These are phyloP conservation scores for Tenthredo amoena DNA, from an alignment of 2,888 invertebrate genomes.

Conservation along the genomic window DNA sequence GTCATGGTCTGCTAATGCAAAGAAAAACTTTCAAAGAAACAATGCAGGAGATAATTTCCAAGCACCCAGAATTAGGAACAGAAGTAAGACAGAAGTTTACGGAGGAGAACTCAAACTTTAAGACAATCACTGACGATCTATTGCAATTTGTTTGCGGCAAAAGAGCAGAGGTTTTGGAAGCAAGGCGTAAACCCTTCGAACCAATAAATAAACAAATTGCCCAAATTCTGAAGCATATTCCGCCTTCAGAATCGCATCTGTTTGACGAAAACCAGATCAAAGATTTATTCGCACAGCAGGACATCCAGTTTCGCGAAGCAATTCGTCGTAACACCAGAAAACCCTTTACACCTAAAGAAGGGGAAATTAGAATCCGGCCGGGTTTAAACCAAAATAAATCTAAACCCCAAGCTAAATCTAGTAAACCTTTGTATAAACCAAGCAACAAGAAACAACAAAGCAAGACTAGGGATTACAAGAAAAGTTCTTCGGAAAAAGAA, in stretches of 20 bases:
- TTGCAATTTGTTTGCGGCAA: conserved; percentile 52
- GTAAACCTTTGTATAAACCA: background rate
- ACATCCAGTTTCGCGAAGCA: background rate
- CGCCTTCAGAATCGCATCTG: conserved; percentile 4
- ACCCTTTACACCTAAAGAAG: conserved; percentile 5
- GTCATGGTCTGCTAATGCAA: background rate
- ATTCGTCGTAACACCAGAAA: background rate
- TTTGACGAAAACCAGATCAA: background rate
- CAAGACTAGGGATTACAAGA: background rate
- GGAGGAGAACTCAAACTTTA: conserved; percentile 13
- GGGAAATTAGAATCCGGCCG: background rate
- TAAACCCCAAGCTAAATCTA: background rate
- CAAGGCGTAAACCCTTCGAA: conserved; percentile 29
- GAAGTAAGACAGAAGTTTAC: conserved; percentile 22
- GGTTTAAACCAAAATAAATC: background rate
- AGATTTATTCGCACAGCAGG: background rate
- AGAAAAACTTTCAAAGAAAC: background rate
- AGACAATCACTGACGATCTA: conserved; percentile 48
- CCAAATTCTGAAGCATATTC: background rate
- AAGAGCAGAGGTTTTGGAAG: conserved; percentile 53
- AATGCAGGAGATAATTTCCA: background rate
- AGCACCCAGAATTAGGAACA: background rate
- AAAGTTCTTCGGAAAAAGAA: background rate
- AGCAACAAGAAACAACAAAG: background rate
- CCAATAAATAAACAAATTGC: background rate